These are phyloP conservation scores for Haliaeetus leucogaster DNA, from an alignment of 2,113 vertebrate genomes.

Conservation along the genomic window DNA sequence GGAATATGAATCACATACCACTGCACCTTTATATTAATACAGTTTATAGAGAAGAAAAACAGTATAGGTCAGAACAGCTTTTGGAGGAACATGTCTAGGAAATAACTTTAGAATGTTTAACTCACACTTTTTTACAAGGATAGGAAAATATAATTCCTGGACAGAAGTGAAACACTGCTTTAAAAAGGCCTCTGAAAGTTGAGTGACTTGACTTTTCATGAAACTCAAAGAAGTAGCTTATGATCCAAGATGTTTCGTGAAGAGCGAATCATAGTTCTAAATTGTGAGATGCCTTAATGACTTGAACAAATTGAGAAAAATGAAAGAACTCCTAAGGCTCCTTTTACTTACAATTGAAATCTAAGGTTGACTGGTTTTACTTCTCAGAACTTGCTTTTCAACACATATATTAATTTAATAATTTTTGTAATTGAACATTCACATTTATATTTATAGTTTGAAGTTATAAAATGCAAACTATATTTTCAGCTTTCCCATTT, in stretches of 20 bases:
- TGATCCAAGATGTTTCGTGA: neutral
- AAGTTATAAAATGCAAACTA: neutral
- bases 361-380: neutral
- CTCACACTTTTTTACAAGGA: neutral
- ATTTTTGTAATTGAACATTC: neutral
- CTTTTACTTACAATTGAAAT: neutral
- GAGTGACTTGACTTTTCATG: neutral
- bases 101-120: neutral
- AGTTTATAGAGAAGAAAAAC: neutral
- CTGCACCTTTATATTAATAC: neutral
- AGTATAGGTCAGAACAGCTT: neutral
- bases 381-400: neutral
- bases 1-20: neutral
- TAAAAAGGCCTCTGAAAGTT: neutral
- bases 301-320: neutral
- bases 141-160: neutral
- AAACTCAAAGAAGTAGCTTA: neutral
- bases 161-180: neutral
- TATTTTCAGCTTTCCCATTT: neutral
- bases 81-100: neutral
- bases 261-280: neutral
- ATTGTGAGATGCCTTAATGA: neutral
- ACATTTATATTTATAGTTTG: neutral
- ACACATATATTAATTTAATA: neutral
- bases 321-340: neutral